Base-by-base conservation (phyloP, 2,888 invertebrate species). In the Neoscelio sp. region DNA sequence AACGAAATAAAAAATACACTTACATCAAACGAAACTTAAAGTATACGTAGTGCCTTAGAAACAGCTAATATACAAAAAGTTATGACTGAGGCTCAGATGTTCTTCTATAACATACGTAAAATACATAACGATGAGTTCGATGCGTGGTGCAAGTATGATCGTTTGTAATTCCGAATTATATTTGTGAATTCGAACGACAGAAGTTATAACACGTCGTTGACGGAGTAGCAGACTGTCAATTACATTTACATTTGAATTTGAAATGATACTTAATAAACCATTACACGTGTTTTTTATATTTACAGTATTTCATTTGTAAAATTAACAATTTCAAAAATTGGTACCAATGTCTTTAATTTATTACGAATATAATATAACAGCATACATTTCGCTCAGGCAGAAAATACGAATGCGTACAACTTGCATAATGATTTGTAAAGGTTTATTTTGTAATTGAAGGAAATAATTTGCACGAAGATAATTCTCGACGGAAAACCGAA, bases 91-190 rank as follows among this genome's bases (percentile, higher is more conserved):
- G 56, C 56, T 42, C 60, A 44, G 42, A 64, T 23, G 38, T 64
- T 35, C 44, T 8, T 44, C 56, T 54, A 23, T 68, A 68, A 68
- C 68, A 76, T 75, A 75, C 68, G 75, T 54, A 76, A 56, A 62
- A 68, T 76, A 76, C 54, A 23, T 26, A n/a, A n/a, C n/a, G 42
- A 42, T 42, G 56, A 74, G 7, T 38, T 60, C 13, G 23, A 68
- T 40, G 44, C 48, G 35, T 10, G 52, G 52, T 68, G 67, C 28
- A 58, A 75, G 30, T 46, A 35, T 38, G 20, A 50, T 50, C 40
- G 30, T 48, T 65, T 56, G 33, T 17, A 35, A 30, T 0, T 13
- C 13, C 17, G 17, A 35, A 71, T 8, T 52, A 13, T 18, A 30
- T 60, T 50, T 17, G 30, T 10, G 42, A 12, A 42, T 13, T 50